Conservation (phyloP, 2,113 vertebrate species). For the Cranoglanis bouderius region DNA sequence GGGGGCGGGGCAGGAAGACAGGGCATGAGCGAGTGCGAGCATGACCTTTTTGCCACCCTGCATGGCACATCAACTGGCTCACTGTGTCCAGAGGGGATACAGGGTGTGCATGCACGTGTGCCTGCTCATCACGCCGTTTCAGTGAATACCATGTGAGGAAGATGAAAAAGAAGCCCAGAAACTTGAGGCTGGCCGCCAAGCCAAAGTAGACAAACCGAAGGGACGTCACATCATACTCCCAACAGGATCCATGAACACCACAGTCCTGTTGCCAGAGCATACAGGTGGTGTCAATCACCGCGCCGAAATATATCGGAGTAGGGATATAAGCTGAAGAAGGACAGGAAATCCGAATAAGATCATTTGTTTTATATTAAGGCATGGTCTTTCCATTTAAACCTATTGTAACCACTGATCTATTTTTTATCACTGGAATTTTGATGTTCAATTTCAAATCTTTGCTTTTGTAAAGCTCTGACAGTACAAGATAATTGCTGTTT, state of each 20-base stretch:
- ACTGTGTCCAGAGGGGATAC: slow-evolving; percentile 84
- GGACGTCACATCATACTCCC: slow-evolving; percentile 97
- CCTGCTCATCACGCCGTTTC: slow-evolving; percentile 87
- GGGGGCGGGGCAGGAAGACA: slow-evolving; percentile 78
- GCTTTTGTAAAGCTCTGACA: not conserved
- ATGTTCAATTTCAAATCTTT: not conserved
- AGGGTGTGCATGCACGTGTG: slow-evolving; percentile 79
- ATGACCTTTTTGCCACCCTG: slow-evolving; percentile 76
- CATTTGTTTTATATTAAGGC: not conserved
- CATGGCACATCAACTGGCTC: slow-evolving; percentile 82
- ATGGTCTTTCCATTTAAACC: not conserved
- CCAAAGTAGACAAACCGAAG: slow-evolving; percentile 98
- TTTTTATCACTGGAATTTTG: not conserved
- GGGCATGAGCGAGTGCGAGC: slow-evolving; percentile 92
- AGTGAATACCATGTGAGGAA: slow-evolving; percentile 98
- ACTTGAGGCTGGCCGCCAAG: slow-evolving; percentile 96
- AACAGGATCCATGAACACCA: slow-evolving; percentile 92
- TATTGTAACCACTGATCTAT: not conserved
- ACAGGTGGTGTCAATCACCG: slow-evolving; percentile 98
- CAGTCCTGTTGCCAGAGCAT: slow-evolving; percentile 99
- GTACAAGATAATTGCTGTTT: not conserved
- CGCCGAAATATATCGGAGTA: slow-evolving; percentile 97
- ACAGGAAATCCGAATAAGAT: not conserved
- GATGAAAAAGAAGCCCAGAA: slow-evolving; percentile 96
- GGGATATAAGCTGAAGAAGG: slow-evolving; percentile 89